phyloP scores from a whole-genome alignment of 2,888 invertebrate genomes.

The Iphiclides podalirius region DNA sequence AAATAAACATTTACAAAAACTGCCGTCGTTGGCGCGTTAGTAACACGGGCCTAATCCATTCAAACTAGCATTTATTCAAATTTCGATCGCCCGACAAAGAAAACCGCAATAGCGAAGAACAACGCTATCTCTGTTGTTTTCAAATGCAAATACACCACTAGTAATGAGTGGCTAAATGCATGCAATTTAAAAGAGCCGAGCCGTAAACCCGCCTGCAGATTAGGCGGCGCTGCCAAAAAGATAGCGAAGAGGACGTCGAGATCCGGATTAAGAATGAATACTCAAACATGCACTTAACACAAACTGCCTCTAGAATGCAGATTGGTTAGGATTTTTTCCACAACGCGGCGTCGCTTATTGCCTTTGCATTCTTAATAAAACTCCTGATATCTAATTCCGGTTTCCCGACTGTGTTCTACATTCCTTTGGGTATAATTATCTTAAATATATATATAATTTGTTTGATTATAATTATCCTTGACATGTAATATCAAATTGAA shows the following conservation, averaged over 20 bases:
- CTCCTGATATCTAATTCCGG: background rate
- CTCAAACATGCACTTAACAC: slow-evolving; percentile 60
- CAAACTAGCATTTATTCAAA: slow-evolving; percentile 22
- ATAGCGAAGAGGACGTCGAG: slow-evolving; percentile 44
- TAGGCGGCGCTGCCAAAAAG: slow-evolving; percentile 63
- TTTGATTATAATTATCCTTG: too few relatives aligned
- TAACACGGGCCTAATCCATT: slow-evolving; percentile 3
- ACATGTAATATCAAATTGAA: too few relatives aligned
- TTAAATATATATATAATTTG: too few relatives aligned
- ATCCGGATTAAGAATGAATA: slow-evolving; percentile 66
- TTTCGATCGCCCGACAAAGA: slow-evolving; percentile 24
- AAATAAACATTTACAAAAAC: background rate
- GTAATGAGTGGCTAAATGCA: slow-evolving; percentile 64
- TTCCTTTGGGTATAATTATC: too few relatives aligned
- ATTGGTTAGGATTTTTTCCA: slow-evolving; percentile 37
- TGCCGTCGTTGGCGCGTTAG: background rate
- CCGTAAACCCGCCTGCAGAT: slow-evolving; percentile 37
- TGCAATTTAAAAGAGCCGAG: slow-evolving; percentile 63
- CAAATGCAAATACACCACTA: slow-evolving; percentile 60
- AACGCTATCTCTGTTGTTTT: slow-evolving; percentile 41
- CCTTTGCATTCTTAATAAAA: slow-evolving; percentile 17
- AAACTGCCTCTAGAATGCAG: slow-evolving; percentile 45
- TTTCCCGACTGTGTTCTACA: background rate
- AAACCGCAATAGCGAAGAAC: slow-evolving; percentile 30
- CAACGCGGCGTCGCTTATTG: slow-evolving; percentile 21